Evolutionary conservation across 2,113 vertebrate genomes (phyloP).

Genomic region (Aramus guarauna): DNA sequence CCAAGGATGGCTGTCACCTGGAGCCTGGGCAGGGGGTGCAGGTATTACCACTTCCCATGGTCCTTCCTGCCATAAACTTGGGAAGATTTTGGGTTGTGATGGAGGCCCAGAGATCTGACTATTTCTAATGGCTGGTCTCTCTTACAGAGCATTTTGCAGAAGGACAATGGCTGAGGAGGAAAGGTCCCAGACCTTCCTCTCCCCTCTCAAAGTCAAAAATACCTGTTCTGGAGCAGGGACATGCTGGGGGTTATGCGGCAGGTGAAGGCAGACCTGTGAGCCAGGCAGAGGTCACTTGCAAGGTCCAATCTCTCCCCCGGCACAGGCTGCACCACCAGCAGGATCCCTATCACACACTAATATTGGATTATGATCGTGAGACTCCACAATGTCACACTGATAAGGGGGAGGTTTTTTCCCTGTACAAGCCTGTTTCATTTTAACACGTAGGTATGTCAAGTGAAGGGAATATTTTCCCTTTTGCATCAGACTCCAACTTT

Average conservation of each 20-base stretch:
- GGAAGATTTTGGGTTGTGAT: not conserved
- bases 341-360: constrained; percentile 35
- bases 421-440: constrained; percentile 39
- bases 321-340: not conserved
- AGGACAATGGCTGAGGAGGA: not conserved
- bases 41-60: not conserved
- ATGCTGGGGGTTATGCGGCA: not conserved
- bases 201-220: not conserved
- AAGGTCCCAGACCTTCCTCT: not conserved
- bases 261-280: not conserved
- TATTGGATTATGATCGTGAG: constrained; percentile 51
- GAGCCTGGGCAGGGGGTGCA: not conserved
- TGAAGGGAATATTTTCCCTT: constrained; percentile 66
- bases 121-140: not conserved
- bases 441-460: constrained; percentile 45
- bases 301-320: not conserved
- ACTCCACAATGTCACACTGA: constrained; percentile 62
- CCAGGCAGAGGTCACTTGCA: constrained; percentile 9
- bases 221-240: not conserved
- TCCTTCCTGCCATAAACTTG: not conserved
- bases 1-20: not conserved
- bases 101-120: not conserved
- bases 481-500: constrained; percentile 58
- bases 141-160: not conserved
- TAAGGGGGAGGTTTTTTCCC: not conserved